Evolutionary conservation across 1,140 invertebrate species (phyloP).

Genomic region (Drosophila lacertosa): DNA sequence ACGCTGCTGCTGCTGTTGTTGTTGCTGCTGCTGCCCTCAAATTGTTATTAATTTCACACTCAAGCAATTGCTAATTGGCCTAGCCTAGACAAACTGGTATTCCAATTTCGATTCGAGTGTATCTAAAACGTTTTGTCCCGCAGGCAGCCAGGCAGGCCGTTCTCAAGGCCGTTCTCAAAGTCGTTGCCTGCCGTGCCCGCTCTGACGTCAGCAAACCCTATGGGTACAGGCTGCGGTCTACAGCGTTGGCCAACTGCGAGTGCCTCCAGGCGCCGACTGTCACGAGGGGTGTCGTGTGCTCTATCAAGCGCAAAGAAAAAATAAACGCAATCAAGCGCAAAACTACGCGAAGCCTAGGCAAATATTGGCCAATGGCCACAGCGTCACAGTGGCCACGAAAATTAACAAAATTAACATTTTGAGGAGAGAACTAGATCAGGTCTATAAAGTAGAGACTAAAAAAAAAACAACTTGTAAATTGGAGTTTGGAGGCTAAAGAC

Average conservation of each 20-base stretch:
- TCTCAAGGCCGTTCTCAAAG: slow-evolving; percentile 55
- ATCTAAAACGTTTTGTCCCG: slow-evolving; percentile 13
- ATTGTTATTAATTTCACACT: slow-evolving; percentile 72
- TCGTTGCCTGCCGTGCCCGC: slow-evolving; percentile 28
- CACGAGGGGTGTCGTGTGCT: slow-evolving; percentile 13
- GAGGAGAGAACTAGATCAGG: neutral
- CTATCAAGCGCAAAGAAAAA: slow-evolving; percentile 30
- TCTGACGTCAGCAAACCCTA: slow-evolving; percentile 55
- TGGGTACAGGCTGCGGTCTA: neutral
- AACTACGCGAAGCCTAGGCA: slow-evolving; percentile 44
- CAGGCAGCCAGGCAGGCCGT: too few species aligned
- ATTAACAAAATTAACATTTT: slow-evolving; percentile 46
- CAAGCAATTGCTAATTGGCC: slow-evolving; percentile 62
- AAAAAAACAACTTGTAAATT: too few species aligned
- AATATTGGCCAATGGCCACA: slow-evolving; percentile 35
- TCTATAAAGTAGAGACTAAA: too few species aligned
- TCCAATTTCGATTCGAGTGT: slow-evolving; percentile 31
- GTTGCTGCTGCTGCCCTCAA: slow-evolving; percentile 9
- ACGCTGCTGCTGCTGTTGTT: neutral
- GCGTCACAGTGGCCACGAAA: slow-evolving; percentile 37
- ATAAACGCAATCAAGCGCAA: slow-evolving; percentile 47
- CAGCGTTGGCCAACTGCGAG: neutral
- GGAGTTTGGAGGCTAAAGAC: too few species aligned
- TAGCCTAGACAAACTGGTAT: slow-evolving; percentile 9
- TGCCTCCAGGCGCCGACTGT: neutral